phyloP scores from a whole-genome alignment of 2,888 invertebrate species.

The Gandaritis pyraliata region DNA sequence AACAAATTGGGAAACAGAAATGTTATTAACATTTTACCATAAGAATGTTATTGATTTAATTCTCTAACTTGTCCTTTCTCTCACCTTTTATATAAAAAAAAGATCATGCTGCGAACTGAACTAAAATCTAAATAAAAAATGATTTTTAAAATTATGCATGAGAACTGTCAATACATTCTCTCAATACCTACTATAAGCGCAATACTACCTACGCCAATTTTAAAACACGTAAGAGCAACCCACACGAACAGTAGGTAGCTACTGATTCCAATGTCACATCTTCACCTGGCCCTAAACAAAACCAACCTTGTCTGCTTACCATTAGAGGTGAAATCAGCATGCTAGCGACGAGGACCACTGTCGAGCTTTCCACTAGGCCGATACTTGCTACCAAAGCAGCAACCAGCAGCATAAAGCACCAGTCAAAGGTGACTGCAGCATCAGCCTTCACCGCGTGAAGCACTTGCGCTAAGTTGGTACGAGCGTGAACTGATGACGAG shows the following conservation, averaged over 20 bases:
- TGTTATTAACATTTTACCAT: too few species aligned
- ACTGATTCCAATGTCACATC: too few species aligned
- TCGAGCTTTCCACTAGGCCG: constrained; percentile 89
- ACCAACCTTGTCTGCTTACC: constrained; percentile 71
- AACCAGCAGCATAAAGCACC: constrained; percentile 87
- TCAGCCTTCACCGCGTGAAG: constrained; percentile 87
- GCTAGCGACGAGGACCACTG: constrained; percentile 89
- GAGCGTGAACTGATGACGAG: constrained; percentile 86
- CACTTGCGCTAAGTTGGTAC: constrained; percentile 89
- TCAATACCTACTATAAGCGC: too few species aligned
- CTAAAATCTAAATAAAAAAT: too few species aligned
- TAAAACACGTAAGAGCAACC: too few species aligned
- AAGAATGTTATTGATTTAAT: neutral
- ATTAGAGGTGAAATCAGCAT: constrained; percentile 93
- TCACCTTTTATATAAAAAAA: too few species aligned
- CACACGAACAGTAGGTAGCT: too few species aligned
- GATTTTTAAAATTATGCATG: too few species aligned
- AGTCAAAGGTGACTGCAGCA: constrained; percentile 90
- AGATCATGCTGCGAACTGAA: too few species aligned
- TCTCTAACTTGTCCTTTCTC: neutral
- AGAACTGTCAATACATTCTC: too few species aligned
- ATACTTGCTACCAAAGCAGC: constrained; percentile 90
- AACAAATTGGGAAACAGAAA: constrained; percentile 6
- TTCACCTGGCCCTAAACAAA: neutral
- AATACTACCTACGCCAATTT: too few species aligned